Conservation (phyloP, 2,797 vertebrate species). For the Amphiprion clarkii region DNA sequence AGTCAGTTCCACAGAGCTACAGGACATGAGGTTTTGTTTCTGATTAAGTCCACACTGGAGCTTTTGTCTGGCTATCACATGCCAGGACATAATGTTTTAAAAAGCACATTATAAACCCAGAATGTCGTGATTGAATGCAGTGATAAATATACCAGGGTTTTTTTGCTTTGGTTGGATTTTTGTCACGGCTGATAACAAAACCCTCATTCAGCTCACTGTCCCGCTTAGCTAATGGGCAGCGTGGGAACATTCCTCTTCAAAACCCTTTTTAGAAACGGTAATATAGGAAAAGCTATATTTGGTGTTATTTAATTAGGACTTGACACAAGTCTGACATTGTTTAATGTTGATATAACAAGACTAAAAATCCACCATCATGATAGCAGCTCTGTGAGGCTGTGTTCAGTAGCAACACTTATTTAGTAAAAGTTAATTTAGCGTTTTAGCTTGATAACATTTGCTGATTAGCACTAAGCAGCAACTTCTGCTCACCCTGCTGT, state of each 20-base stretch:
- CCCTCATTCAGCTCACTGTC: conserved; percentile 49
- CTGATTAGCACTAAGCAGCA: too few species aligned
- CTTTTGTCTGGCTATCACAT: conserved; percentile 68
- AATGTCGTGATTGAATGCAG: conserved; percentile 22
- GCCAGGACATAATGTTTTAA: conserved; percentile 27
- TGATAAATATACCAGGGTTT: conserved; percentile 34
- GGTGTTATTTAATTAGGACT: neutral
- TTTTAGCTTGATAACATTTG: too few species aligned
- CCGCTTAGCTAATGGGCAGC: conserved; percentile 12
- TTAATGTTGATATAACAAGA: neutral
- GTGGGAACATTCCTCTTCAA: conserved; percentile 32
- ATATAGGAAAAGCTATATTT: conserved; percentile 30
- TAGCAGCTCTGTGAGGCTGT: neutral
- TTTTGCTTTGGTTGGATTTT: conserved; percentile 57
- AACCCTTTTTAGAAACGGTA: conserved; percentile 21
- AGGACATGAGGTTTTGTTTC: conserved; percentile 24
- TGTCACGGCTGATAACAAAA: conserved; percentile 49
- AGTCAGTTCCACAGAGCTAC: neutral
- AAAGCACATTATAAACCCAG: conserved; percentile 46
- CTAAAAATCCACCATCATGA: neutral
- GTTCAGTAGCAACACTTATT: too few species aligned
- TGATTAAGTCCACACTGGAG: conserved; percentile 52
- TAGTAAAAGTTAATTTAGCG: too few species aligned
- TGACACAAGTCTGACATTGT: neutral
- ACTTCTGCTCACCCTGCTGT: too few species aligned